Conservation (phyloP, 2,888 invertebrate species). For the Ichneumon xanthorius region DNA sequence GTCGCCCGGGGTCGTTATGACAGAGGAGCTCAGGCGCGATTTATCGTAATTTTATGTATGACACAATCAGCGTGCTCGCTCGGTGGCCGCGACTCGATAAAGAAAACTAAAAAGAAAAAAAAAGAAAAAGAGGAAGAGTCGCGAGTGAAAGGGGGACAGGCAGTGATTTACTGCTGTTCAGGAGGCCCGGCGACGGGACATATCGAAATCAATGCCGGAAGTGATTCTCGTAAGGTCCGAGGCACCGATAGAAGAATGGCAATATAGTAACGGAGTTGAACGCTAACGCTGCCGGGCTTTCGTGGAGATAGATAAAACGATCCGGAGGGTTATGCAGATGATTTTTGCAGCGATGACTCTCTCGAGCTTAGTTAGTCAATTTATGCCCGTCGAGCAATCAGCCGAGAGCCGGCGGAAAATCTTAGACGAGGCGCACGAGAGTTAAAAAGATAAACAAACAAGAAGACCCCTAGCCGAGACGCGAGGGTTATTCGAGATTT, state of each 20-base stretch:
- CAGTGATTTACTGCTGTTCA: conserved; percentile 81
- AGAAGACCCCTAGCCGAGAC: background rate
- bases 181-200: conserved; percentile 59
- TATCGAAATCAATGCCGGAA: conserved; percentile 63
- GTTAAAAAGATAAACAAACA: background rate
- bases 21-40: conserved; percentile 70
- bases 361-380: conserved; percentile 56
- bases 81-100: conserved; percentile 76
- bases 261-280: conserved; percentile 22
- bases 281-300: background rate
- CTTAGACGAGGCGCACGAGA: background rate
- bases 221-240: conserved; percentile 40
- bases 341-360: conserved; percentile 35
- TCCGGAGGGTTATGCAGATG: conserved; percentile 25
- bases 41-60: conserved; percentile 85
- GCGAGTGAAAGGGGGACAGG: conserved; percentile 27
- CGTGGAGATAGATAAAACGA: conserved; percentile 15
- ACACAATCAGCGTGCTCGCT: conserved; percentile 79
- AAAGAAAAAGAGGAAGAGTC: conserved; percentile 5
- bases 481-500: conserved; percentile 18
- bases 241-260: conserved; percentile 42
- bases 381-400: conserved; percentile 59
- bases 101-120: conserved; percentile 45
- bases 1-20: conserved; percentile 48
- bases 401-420: conserved; percentile 32